phyloP scores from a whole-genome alignment of 2,888 invertebrate species.

The Drosophila algonquin region DNA sequence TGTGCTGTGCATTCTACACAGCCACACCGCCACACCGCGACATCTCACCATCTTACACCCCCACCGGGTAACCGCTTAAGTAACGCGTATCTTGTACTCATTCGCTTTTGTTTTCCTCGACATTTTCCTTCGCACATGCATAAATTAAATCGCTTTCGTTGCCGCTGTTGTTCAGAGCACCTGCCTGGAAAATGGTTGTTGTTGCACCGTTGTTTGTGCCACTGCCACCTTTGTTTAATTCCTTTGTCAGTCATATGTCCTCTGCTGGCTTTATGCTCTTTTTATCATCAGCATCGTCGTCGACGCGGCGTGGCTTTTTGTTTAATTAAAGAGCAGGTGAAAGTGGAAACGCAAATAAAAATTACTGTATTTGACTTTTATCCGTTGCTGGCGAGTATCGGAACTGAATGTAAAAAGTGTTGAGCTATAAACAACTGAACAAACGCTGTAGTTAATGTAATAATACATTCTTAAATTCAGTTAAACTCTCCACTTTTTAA shows the following conservation, averaged over 20 bases:
- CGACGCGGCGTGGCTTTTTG: constrained; percentile 21
- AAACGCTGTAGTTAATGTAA: neutral
- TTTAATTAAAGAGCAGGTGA: constrained; percentile 58
- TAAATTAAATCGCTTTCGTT: constrained; percentile 46
- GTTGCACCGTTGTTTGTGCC: constrained; percentile 22
- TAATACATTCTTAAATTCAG: neutral
- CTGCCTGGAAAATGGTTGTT: constrained; percentile 63
- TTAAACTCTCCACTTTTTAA: neutral
- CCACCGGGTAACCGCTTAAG: constrained; percentile 39
- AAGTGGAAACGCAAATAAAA: constrained; percentile 51
- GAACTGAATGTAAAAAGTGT: constrained; percentile 2
- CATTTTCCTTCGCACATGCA: constrained; percentile 38
- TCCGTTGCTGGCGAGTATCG: constrained; percentile 1
- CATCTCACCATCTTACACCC: neutral
- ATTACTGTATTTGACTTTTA: neutral
- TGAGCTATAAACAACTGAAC: constrained; percentile 5
- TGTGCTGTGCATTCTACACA: constrained; percentile 4
- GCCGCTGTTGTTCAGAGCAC: constrained; percentile 54
- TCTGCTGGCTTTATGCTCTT: constrained; percentile 31
- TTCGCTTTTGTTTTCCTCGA: constrained; percentile 33
- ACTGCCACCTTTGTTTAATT: constrained; percentile 23
- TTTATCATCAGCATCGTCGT: constrained; percentile 27
- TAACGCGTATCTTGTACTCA: constrained; percentile 51
- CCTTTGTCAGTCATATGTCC: constrained; percentile 27
- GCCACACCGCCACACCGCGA: neutral